Base-by-base conservation (phyloP, 2,113 vertebrate species). In the Dasyprocta punctata region DNA sequence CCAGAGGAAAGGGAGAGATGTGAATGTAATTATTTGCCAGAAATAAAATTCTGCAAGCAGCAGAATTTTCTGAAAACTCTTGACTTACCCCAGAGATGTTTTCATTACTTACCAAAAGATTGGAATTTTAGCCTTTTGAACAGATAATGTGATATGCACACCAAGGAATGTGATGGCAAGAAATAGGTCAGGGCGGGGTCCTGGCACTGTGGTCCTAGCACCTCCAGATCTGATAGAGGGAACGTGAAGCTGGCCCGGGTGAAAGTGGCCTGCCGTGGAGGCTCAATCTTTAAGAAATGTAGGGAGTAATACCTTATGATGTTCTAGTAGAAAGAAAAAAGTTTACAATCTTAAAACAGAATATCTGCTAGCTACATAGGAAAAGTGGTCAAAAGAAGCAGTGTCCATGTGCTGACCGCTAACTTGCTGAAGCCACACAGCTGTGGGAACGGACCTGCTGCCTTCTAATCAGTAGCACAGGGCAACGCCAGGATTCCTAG, bases 51-150 rank as follows among this genome's bases (percentile, higher is more conserved):
- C 20, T 47, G 28, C 14, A 75, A 26, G 90, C 71, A 77, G 56
- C 10, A 71, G 94, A 82, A 73, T 77, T 24, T 28, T 90, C 36
- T 73, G 58, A 92, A 85, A 63, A 86, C 88, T 87, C 54, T 88
- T 81, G 26, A 94, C 33, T 88, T 82, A 26, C 61, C 63, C 75
- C n/a, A 54, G 92, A 56, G 77, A 83, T 12, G 73, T 47, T 90
- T 92, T 82, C 30, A 75, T 58, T 47, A 12, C 3, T 75, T 61
- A 85, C 41, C 5, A 41, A 63, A 58, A n/a, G 49, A 52, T 3
- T 11, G n/a, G 81, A 77, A 30, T 4, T 61, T 89, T 30, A 94
- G 47, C 52, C 28, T 71, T 75, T 75, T 47, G n/a, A 56, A 63
- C 54, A 92, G 28, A 38, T 44, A 47, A 49, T 58, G 5, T 80